A percentile compares a stretch with the other conserved stretches of the same genome.
Conservation (phyloP, 1,140 invertebrate genomes). For the Lethrus apterus region DNA sequence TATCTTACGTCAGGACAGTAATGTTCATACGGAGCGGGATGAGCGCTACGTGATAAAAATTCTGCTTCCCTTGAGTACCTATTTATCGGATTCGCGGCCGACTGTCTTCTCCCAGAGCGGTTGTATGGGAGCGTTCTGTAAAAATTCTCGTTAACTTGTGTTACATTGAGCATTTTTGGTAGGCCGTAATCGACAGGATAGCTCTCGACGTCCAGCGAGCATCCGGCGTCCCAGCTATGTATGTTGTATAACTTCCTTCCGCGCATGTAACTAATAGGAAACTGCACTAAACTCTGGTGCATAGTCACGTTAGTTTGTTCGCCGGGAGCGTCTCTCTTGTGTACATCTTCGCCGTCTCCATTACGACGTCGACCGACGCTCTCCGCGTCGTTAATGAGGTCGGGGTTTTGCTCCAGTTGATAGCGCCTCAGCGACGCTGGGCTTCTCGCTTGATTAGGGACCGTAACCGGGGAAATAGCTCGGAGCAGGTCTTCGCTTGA, state of each 20-base stretch:
- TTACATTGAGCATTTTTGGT: constrained; percentile 53
- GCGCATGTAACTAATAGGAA: constrained; percentile 21
- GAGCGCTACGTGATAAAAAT: constrained; percentile 49
- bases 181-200: constrained; percentile 74
- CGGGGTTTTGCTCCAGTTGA: constrained; percentile 61
- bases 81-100: constrained; percentile 51
- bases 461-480: constrained; percentile 24
- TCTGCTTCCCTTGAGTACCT: constrained; percentile 61
- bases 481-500: constrained; percentile 19
- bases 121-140: constrained; percentile 66
- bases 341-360: constrained; percentile 40
- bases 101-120: constrained; percentile 49
- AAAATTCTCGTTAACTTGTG: constrained; percentile 47
- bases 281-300: constrained; percentile 20
- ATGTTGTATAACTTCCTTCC: constrained; percentile 17
- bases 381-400: constrained; percentile 67
- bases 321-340: constrained; percentile 8
- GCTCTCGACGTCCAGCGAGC: constrained; percentile 59
- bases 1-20: constrained; percentile 59
- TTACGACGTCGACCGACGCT: constrained; percentile 55
- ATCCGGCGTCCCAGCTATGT: constrained; percentile 22
- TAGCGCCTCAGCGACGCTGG: constrained; percentile 45
- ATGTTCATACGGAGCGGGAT: constrained; percentile 45
- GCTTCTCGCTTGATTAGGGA: constrained; percentile 25
- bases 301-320: constrained; percentile 9